These are phyloP conservation scores for Oasisia sp. DNA, from an alignment of 2,888 invertebrate genomes.

Conservation along the genomic window DNA sequence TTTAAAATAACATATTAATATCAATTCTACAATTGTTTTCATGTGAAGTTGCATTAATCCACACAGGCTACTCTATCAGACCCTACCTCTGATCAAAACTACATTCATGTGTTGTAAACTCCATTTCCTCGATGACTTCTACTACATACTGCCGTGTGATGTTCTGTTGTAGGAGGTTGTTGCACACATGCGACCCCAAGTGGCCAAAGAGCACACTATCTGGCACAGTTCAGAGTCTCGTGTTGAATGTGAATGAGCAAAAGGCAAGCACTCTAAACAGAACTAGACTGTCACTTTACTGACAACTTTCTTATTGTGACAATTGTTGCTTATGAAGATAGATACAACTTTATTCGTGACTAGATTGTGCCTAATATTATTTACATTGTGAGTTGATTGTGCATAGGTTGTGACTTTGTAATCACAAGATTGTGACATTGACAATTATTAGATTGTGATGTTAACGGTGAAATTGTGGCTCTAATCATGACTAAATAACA, in stretches of 20 bases:
- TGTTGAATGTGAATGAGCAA: constrained; percentile 89
- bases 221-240: constrained; percentile 86
- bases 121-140: too few relatives aligned
- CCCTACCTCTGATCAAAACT: too few relatives aligned
- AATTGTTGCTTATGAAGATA: too few relatives aligned
- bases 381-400: neutral
- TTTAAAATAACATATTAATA: too few relatives aligned
- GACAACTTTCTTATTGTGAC: neutral
- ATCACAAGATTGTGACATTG: neutral
- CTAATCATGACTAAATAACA: too few relatives aligned
- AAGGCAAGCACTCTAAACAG: constrained; percentile 72
- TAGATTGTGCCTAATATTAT: neutral
- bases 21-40: too few relatives aligned
- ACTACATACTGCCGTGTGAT: neutral
- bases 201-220: constrained; percentile 86
- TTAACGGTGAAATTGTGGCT: too few relatives aligned
- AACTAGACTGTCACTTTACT: neutral
- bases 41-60: too few relatives aligned
- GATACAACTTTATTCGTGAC: neutral
- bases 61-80: too few relatives aligned
- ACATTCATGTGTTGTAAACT: too few relatives aligned
- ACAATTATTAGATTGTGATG: too few relatives aligned
- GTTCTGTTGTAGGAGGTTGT: constrained; percentile 72
- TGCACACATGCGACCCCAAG: constrained; percentile 85
- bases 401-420: neutral